Evolutionary conservation across 2,113 vertebrate genomes (phyloP).

Genomic region (Leiothrix lutea): DNA sequence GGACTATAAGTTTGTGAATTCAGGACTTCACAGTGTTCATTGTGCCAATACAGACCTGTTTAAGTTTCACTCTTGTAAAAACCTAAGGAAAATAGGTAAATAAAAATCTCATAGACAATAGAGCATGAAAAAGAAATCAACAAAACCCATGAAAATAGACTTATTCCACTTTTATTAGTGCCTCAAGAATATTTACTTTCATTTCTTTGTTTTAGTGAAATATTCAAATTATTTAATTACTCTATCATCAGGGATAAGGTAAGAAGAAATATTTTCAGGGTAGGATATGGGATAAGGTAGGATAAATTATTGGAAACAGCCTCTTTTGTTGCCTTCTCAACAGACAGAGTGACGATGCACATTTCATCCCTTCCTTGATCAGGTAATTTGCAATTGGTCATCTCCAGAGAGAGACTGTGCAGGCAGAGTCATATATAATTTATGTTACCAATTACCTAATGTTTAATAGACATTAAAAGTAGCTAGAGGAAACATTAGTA

Average conservation of each 20-base stretch:
- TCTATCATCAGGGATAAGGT: neutral
- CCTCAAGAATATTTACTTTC: neutral
- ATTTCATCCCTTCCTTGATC: neutral
- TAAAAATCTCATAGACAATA: neutral
- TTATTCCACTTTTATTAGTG: neutral
- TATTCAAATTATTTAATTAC: neutral
- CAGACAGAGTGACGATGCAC: neutral
- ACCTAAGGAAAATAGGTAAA: neutral
- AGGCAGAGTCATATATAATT: neutral
- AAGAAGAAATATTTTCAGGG: neutral
- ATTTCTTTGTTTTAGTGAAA: neutral
- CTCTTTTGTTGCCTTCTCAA: neutral
- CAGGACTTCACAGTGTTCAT: neutral
- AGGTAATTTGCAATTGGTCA: neutral
- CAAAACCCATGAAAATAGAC: neutral
- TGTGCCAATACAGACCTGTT: neutral
- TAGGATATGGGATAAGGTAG: neutral
- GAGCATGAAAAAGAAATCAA: neutral
- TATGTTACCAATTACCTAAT: neutral
- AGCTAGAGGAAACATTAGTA: neutral
- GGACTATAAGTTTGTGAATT: neutral
- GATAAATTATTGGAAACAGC: neutral
- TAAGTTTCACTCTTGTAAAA: neutral
- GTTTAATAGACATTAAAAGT: neutral
- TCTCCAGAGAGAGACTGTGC: neutral